Conservation (phyloP, 2,113 vertebrate species). For the Indicator maculatus region DNA sequence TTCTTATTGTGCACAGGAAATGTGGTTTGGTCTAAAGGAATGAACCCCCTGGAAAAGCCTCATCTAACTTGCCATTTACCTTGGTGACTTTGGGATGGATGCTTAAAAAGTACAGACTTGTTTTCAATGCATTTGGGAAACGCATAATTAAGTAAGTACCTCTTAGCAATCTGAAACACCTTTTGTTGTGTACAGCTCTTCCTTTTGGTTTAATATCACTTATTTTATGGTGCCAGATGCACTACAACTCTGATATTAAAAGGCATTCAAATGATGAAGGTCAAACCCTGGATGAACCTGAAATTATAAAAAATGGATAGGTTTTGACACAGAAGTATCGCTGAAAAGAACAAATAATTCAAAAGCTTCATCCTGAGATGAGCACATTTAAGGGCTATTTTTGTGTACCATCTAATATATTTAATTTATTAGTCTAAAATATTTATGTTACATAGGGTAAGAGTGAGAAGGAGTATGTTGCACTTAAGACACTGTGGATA, state of each 20-base stretch:
- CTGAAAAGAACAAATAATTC: conserved; percentile 5
- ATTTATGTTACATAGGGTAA: neutral
- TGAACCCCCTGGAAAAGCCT: conserved; percentile 33
- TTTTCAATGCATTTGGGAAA: conserved; percentile 57
- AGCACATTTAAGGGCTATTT: neutral
- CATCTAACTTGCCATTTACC: conserved; percentile 22
- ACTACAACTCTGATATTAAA: conserved; percentile 30
- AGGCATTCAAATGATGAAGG: conserved; percentile 42
- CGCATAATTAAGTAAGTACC: conserved; percentile 57
- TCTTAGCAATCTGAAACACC: conserved; percentile 43
- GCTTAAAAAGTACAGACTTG: conserved; percentile 20
- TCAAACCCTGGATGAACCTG: conserved; percentile 34
- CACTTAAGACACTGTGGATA: neutral
- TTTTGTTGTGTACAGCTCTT: neutral
- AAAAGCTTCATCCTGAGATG: neutral
- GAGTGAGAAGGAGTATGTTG: neutral
- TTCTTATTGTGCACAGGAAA: conserved; percentile 27
- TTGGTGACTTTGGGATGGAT: conserved; percentile 21
- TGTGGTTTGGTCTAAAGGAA: conserved; percentile 35
- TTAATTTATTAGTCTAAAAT: conserved; percentile 10
- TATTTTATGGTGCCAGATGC: conserved; percentile 17
- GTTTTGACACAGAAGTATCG: neutral
- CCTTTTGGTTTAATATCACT: conserved; percentile 39
- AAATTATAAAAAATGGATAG: conserved; percentile 30
- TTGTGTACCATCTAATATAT: neutral